Evolutionary conservation across 1,140 invertebrate species (phyloP), one percentile per base, ranked within the genome.

Genomic region (Ceratosolen fusciceps): DNA sequence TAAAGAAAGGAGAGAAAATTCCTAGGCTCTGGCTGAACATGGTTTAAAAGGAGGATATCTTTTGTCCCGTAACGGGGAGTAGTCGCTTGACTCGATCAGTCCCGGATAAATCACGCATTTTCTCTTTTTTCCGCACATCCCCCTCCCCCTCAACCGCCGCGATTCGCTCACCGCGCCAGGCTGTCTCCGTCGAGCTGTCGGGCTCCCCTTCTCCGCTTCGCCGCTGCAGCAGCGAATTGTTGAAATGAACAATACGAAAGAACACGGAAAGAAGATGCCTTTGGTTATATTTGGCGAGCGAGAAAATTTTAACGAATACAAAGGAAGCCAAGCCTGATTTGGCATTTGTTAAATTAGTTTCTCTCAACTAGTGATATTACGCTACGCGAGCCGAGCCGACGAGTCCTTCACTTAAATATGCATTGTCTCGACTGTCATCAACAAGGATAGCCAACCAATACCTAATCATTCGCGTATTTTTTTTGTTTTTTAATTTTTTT

Each of bases 41-140:
- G 19, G 34, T 37, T 21, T 34, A 58, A 24, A 62, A 34, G 60
- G 29, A 49, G 29, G 29, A 26, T n/a, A 26, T n/a, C 72, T 62
- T 74, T 74, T 74, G 56, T 74, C 56, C 26, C 12, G 72, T 29
- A 16, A 10, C 39, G 7, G 10, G 52, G 19, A 58, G 71, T n/a
- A n/a, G n/a, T 24, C 10, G 56, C 3, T 74, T 74, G 74, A 77
- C 62, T 74, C 77, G 80, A 79, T 80, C 81, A 82, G 71, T 81
- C 62, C 65, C 72, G 80, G 62, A 58, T 75, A 76, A 68, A 74
- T 62, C 31, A 73, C 67, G 58, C 67, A 62, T 60, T 75, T 14
- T 56, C 62, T 47, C 19, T 77, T 37, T 43, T 47, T 54, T 19
- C n/a, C 68, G 12, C 60, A 2, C 19, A 37, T 60, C n/a, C 19